Conservation (phyloP, 2,888 invertebrate genomes). For the Fragum whitleyi region DNA sequence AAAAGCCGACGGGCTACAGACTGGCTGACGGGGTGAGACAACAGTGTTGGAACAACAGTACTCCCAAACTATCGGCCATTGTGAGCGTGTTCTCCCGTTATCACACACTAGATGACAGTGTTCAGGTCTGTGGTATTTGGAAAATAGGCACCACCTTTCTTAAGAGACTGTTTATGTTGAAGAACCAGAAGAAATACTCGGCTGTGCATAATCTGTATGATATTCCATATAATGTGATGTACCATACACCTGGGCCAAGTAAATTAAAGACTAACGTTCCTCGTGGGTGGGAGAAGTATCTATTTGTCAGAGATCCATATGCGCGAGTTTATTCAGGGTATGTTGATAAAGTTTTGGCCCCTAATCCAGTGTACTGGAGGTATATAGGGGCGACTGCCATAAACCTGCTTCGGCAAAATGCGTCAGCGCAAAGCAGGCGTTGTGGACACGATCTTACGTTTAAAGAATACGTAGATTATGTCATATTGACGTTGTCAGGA, state of each 20-base stretch:
- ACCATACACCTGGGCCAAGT: neutral
- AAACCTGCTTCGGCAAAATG: conserved; percentile 32
- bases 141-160: conserved; percentile 50
- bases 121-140: conserved; percentile 47
- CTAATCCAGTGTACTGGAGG: conserved; percentile 64
- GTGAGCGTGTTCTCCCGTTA: conserved; percentile 16
- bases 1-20: neutral
- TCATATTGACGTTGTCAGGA: conserved; percentile 23
- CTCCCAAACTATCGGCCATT: neutral
- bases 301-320: conserved; percentile 48
- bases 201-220: conserved; percentile 39
- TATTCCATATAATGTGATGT: conserved; percentile 32
- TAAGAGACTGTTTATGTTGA: conserved; percentile 43
- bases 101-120: neutral
- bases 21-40: neutral
- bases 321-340: conserved; percentile 57
- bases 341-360: conserved; percentile 66
- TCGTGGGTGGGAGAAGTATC: neutral
- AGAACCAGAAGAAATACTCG: conserved; percentile 14
- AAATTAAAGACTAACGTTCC: neutral
- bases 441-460: conserved; percentile 70
- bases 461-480: conserved; percentile 63
- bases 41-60: neutral
- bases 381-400: conserved; percentile 47
- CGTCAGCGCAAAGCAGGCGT: conserved; percentile 31